A percentile compares a stretch with the other conserved stretches of the same genome.
These are phyloP conservation scores for Lasioglossum villosulum DNA, from an alignment of 2,888 invertebrate genomes.

Conservation along the genomic window DNA sequence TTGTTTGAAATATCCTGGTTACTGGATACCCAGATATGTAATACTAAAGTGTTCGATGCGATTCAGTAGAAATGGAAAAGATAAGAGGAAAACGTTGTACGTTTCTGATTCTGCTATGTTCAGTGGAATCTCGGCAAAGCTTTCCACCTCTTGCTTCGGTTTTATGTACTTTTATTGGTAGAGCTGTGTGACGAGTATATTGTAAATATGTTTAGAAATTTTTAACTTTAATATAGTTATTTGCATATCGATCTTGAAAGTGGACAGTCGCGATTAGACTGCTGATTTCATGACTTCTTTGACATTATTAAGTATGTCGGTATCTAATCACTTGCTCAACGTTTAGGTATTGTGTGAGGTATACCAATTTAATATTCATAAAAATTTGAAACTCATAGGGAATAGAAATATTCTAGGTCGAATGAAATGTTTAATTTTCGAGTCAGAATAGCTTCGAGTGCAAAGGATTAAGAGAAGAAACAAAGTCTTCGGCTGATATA, in stretches of 20 bases:
- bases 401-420: no score
- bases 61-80: constrained; percentile 55
- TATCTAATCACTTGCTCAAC: no score
- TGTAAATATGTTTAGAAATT: constrained; percentile 1
- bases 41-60: constrained; percentile 55
- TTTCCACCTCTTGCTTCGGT: constrained; percentile 34
- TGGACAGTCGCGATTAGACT: no score
- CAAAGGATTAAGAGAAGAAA: no score
- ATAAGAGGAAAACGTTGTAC: constrained; percentile 71
- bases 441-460: no score
- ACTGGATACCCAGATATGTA: constrained; percentile 57
- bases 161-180: not conserved
- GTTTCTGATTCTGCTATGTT: constrained; percentile 54
- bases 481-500: no score
- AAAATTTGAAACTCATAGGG: no score
- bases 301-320: no score
- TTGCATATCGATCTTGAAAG: not conserved
- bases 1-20: constrained; percentile 61
- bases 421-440: no score
- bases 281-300: no score
- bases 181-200: constrained; percentile 25
- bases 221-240: not conserved
- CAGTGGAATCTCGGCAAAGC: constrained; percentile 44
- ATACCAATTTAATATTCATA: no score
- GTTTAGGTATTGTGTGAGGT: no score